phyloP scores from a whole-genome alignment of 2,888 invertebrate species.

The Apodemia mormo region DNA sequence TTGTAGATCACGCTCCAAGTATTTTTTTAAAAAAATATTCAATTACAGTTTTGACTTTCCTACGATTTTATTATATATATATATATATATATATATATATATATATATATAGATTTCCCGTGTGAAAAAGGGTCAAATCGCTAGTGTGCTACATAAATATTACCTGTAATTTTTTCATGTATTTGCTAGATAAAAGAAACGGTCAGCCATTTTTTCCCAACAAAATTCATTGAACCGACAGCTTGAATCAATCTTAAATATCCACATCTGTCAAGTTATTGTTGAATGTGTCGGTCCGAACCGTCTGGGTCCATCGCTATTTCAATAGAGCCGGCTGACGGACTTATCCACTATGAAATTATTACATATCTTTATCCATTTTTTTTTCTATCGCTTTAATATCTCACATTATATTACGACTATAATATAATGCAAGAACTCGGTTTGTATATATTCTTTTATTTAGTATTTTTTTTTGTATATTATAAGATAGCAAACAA shows the following conservation, averaged over 20 bases:
- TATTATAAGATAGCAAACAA: no score
- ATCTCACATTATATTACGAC: not conserved
- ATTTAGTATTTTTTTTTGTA: no score
- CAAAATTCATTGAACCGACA: not conserved
- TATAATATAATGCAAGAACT: not conserved
- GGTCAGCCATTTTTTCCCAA: not conserved
- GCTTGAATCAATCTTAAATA: not conserved
- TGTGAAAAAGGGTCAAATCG: not conserved
- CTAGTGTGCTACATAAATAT: not conserved
- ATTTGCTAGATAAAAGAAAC: not conserved
- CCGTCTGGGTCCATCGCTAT: constrained; percentile 1
- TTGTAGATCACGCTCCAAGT: no score
- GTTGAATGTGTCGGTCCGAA: not conserved
- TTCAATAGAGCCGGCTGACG: constrained; percentile 1
- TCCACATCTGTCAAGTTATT: constrained; percentile 12
- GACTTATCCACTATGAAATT: not conserved
- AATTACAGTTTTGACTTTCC: no score
- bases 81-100: no score
- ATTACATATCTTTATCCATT: not conserved
- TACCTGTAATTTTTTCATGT: not conserved
- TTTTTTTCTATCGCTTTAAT: not conserved
- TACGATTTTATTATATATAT: no score
- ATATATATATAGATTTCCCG: no score
- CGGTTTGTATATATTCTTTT: not conserved
- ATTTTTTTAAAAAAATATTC: no score